Base-by-base conservation (phyloP, 1,140 invertebrate genomes). In the Meloidogyne hapla region DNA sequence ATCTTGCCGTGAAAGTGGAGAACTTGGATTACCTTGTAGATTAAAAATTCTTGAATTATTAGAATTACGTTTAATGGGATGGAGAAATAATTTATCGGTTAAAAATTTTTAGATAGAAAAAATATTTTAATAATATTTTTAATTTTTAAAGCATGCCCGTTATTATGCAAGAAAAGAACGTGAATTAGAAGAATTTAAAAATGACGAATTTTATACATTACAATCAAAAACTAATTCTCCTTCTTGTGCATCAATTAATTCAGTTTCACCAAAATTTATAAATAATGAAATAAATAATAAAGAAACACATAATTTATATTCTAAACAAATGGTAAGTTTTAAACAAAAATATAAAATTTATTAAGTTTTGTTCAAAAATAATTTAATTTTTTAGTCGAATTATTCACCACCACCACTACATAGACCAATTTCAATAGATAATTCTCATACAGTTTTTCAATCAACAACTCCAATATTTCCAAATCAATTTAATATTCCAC, bases 11-110 rank as follows among this genome's bases (percentile, higher is more conserved):
- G 84, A 86, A 68, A 81, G 75, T 45, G 83, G 83, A 25, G 83
- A 85, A 78, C 68, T 85, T 0, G 83, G 83, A 15, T 85, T 83
- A 6, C 84, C 83, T 26, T 84, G 83, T 67, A 69, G 82, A 23
- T 56, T 82, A 25, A 83, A 84, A 74, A 85, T 85, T 15, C 85
- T 86, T 80, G 84, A 85, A 69, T 70, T 86, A 13, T 78, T 85
- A 48, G 83, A 85, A 68, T 66, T 85, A 21, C 66, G 84, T 40
- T 84, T 84, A 2, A 85, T 85, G 83, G 71, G 80, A 40, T 85
- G 83, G 83, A 42, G 80, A 33, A 71, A 83, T 1, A 85, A 84
- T 65, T 69, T 85, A 26, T 76, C 84, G n/a, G 81, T 85, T 65
- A 38, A 81, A 18, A 85, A 85, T 63, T 38, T 76, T n/a, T 76